Percentiles rank a stretch among this genome's conserved stretches.
phyloP scores from a whole-genome alignment of 2,113 vertebrate species.

The Petaurus breviceps region DNA sequence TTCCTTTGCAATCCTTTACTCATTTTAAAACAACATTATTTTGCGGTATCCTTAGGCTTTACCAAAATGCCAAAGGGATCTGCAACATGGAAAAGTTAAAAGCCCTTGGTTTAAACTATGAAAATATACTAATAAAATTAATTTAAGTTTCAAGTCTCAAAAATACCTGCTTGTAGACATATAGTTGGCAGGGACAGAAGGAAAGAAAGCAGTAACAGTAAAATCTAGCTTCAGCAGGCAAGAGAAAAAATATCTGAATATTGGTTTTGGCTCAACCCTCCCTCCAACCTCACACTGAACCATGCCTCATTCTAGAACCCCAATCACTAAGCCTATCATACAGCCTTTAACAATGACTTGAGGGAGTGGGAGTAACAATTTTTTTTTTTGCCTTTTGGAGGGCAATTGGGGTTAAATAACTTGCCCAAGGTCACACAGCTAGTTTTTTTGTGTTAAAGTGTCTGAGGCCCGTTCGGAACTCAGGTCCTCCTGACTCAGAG shows the following conservation, averaged over 20 bases:
- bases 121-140: conserved; percentile 35
- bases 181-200: background rate
- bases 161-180: background rate
- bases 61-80: background rate
- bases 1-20: no score
- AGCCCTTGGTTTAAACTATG: background rate
- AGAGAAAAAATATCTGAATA: conserved; percentile 6
- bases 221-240: conserved; percentile 3
- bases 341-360: conserved; percentile 18
- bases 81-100: background rate
- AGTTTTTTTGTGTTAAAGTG: no score
- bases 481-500: no score
- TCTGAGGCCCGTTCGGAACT: no score
- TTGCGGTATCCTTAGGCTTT: background rate
- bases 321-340: background rate
- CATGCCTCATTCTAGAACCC: conserved; percentile 18
- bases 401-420: no score
- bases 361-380: background rate
- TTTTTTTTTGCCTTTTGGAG: background rate
- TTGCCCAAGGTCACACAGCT: no score
- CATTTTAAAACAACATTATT: background rate
- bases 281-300: conserved; percentile 26
- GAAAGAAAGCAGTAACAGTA: background rate
- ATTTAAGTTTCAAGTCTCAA: conserved; percentile 37
- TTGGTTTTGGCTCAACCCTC: conserved; percentile 38